Evolutionary conservation across 2,888 invertebrate species (phyloP), one percentile per base, ranked within the genome.

Genomic region (Pammene fasciana): DNA sequence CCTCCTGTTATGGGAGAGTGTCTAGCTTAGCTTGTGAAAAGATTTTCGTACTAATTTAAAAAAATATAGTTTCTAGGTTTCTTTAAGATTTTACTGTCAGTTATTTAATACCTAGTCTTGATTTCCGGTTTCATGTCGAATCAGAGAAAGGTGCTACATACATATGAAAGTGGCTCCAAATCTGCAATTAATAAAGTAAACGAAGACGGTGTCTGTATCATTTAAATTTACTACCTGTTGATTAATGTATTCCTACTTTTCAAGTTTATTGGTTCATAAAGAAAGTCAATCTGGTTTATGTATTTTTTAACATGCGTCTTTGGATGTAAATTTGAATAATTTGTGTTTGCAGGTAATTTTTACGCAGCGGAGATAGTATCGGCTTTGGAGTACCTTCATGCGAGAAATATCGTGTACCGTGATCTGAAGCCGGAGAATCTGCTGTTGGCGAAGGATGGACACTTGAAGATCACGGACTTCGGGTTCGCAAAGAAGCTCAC

Each of bases 381-480:
- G 71, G 99, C 99, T 0, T 88, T 99, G 78, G 98, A 99, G 84
- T 99, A 99, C 86, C 94, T 99, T 52, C 99, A 99, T 90, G 94
- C 96, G 46, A 95, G 96, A 77, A 96, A 95, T 84, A 97, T 98
- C 74, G 97, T 98, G 41, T 98, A 98, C 89, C 88, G 94, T 67
- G 98, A 98, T 82, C 91, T 98, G 76, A 98, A 98, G 86, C 98
- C 98, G 0, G 99, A 99, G 87, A 99, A 99, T 86, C 92, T 99
- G 66, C 93, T 99, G 18, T 93, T 99, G 61, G 99, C 98, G 80
- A 95, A 94, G 75, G 97, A 98, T 78, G 99, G 99, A 0, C 99
- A 99, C 87, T 90, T 99, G 80, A 99, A 99, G 92, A 97, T 99
- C 79, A 99, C 99, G 9, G 99, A 99, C 87, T 99, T 99, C 84